A percentile compares a stretch with the other conserved stretches of the same genome.
Evolutionary conservation across 2,113 vertebrate genomes (phyloP).

Genomic region (Festucalex cinctus): DNA sequence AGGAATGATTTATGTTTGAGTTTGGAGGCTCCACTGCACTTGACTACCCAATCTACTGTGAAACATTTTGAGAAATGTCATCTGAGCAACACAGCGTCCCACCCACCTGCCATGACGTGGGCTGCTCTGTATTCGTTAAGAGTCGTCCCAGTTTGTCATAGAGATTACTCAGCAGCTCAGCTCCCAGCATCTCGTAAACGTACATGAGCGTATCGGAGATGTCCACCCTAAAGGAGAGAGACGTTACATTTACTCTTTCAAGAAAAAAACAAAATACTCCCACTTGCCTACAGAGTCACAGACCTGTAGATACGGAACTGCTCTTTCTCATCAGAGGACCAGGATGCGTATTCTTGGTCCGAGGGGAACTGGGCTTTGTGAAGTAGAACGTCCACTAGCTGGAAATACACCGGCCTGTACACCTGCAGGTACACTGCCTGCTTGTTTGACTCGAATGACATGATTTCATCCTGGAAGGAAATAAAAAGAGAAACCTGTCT

Average conservation of each 20-base stretch:
- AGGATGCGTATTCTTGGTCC: slow-evolving; percentile 91
- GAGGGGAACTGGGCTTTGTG: slow-evolving; percentile 98
- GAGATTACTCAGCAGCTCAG: slow-evolving; percentile 95
- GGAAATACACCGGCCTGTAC: slow-evolving; percentile 96
- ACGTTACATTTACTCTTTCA: slow-evolving; percentile 20
- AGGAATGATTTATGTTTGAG: no score
- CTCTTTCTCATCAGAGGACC: slow-evolving; percentile 97
- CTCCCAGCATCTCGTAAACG: slow-evolving; percentile 97
- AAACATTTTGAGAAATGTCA: slow-evolving; percentile 6
- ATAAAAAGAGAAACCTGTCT: background rate
- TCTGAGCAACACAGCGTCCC: slow-evolving; percentile 7
- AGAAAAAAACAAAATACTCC: background rate
- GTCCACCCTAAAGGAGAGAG: slow-evolving; percentile 83
- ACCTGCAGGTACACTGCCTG: slow-evolving; percentile 95
- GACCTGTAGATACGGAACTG: slow-evolving; percentile 99
- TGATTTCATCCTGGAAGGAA: slow-evolving; percentile 88
- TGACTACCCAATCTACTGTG: background rate
- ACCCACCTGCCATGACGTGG: slow-evolving; percentile 94
- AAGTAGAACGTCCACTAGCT: slow-evolving; percentile 94
- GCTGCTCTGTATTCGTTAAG: slow-evolving; percentile 89
- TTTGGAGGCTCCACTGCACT: no score
- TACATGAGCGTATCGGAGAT: slow-evolving; percentile 99
- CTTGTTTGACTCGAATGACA: slow-evolving; percentile 92
- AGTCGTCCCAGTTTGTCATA: slow-evolving; percentile 96
- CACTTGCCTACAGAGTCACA: slow-evolving; percentile 11